Evolutionary conservation across 2,888 invertebrate species (phyloP).

Genomic region (Dexiosoma caninum): DNA sequence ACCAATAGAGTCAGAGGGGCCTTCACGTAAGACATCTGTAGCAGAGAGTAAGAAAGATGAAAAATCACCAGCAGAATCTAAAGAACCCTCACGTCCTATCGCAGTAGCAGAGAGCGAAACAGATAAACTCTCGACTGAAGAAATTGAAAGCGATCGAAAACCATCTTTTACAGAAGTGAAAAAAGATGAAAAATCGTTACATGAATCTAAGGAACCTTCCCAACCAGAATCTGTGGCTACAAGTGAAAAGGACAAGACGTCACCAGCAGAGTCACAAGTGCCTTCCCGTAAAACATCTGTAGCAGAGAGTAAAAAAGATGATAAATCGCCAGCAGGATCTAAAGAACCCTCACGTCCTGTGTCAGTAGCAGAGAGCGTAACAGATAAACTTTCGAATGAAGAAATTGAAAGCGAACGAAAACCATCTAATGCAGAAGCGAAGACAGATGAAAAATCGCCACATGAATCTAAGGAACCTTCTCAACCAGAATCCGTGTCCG

Average conservation of each 20-base stretch:
- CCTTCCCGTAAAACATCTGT: constrained; percentile 30
- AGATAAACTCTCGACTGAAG: too few relatives aligned
- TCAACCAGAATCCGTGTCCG: constrained; percentile 56
- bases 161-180: constrained; percentile 54
- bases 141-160: neutral
- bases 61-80: constrained; percentile 23
- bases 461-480: constrained; percentile 63
- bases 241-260: constrained; percentile 52
- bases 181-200: constrained; percentile 61
- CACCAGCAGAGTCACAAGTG: constrained; percentile 42
- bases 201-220: constrained; percentile 52
- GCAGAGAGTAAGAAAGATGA: constrained; percentile 62
- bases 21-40: constrained; percentile 26
- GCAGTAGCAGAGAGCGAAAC: neutral
- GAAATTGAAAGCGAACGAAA: constrained; percentile 14
- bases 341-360: neutral
- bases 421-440: constrained; percentile 37
- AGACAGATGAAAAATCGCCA: constrained; percentile 53
- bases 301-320: constrained; percentile 28
- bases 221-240: constrained; percentile 58
- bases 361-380: neutral
- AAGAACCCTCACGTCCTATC: constrained; percentile 36
- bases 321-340: constrained; percentile 51
- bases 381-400: too few relatives aligned
- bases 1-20: too few relatives aligned